Base-by-base conservation (phyloP, 2,888 invertebrate species). In the Phortica okadai region DNA sequence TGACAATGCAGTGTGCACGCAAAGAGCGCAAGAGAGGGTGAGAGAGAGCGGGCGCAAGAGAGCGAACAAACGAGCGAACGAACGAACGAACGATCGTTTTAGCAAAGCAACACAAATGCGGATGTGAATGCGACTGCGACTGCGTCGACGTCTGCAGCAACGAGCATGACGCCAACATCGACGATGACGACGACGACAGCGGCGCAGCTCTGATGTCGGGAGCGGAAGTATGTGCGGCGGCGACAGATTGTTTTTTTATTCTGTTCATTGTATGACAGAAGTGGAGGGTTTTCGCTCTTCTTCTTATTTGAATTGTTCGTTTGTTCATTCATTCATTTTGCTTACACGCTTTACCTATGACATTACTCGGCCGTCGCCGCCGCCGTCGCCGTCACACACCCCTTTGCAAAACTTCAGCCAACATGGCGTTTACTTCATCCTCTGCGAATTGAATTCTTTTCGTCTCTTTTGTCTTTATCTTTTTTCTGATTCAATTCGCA, bases 261-360 rank as follows among this genome's bases (percentile, higher is more conserved):
- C 77, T 41, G 67, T 50, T 16, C 66, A 42, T 74, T 75, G 66
- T 77, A 73, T 64, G 78, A 78, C 81, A 76, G 82, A 58, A 75
- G 44, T 54, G 58, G 54, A 42, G 50, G 66, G 56, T 62, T 73
- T 56, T 58, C 72, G 73, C 56, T 62, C 56, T 62, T 50, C 6
- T 3, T 50, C 11, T 33, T 44, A n/a, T 44, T 69, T 54, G 42
- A n/a, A 44, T 16, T 42, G 42, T 67, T 14, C 42, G 33, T 67
- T 14, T 67, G 16, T 67, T 6, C 42, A 67, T 62, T 62, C 21
- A 62, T 62, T 33, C 33, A 33, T 33, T 33, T 33, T 5, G 4
- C 33, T 33, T 5, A 33, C 33, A 33, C 33, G 33, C 33, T 33
- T 33, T 33, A 33, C 33, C 2, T 33, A 33, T 33, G 33, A 62